phyloP scores from a whole-genome alignment of 2,113 vertebrate species.

The Myocastor coypus region DNA sequence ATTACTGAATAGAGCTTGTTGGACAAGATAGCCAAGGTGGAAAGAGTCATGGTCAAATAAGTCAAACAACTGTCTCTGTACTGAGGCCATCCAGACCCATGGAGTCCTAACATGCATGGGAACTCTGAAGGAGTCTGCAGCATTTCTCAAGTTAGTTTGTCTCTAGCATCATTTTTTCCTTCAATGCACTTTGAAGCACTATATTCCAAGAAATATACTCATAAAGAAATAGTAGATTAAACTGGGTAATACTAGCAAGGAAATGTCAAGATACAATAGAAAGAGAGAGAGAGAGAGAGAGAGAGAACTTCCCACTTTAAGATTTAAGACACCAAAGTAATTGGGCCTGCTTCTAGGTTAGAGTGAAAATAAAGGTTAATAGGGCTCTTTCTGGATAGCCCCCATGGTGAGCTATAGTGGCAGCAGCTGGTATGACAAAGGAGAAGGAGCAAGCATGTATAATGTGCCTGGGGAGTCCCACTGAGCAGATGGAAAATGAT shows the following conservation, averaged over 20 bases:
- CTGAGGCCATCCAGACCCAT: not conserved
- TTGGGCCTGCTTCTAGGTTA: not conserved
- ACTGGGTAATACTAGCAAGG: not conserved
- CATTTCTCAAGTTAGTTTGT: slow-evolving; percentile 19
- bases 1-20: not conserved
- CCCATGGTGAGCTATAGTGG: not conserved
- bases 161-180: not conserved
- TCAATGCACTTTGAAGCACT: not conserved
- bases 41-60: not conserved
- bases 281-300: no score
- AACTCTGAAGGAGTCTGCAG: not conserved
- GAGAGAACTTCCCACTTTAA: not conserved
- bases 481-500: not conserved
- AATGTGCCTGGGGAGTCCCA: not conserved
- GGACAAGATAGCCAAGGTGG: not conserved
- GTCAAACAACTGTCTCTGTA: not conserved
- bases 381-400: not conserved
- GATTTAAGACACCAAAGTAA: not conserved
- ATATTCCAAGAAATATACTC: not conserved
- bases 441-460: not conserved
- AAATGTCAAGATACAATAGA: not conserved
- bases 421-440: not conserved
- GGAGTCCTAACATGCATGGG: not conserved
- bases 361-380: not conserved
- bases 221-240: not conserved